Evolutionary conservation across 2,888 invertebrate species (phyloP), one percentile per base, ranked within the genome.

Genomic region (Caenorhabditis japonica): DNA sequence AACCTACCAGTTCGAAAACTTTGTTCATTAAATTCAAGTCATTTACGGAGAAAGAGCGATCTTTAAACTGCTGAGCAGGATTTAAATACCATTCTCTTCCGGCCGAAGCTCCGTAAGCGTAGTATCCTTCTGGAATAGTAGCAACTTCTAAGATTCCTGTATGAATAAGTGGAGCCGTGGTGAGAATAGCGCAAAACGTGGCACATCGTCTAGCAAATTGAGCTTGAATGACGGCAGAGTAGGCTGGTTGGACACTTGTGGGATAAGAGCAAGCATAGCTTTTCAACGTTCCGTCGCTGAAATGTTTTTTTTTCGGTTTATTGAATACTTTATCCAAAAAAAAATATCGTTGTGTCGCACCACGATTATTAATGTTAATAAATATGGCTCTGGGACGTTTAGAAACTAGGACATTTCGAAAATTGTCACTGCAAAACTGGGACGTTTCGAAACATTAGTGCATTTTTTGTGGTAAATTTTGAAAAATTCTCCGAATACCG

Each of bases 31-130:
- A 46, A 12, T 59, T 59, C 47, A 82, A 49, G 33, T 82, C 83
- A 4, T 51, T 44, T 0, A 71, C 81, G 15, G 76, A 76, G 13
- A 83, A 70, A 2, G 76, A 75, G 38, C 76, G 69, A 58, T 84
- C 84, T 36, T 84, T 83, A 70, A 82, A 84, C 53, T 84, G 84
- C 44, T 76, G 64, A 0, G 80, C 79, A 4, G 84, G 83, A 33
- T 82, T 79, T 36, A 84, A 52, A 36, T 82, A 84, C 84, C 84
- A 85, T 47, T 85, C 84, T 46, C 84, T 77, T 23, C 84, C 84
- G 43, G 82, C 82, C 8, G 84, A 84, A 7, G 84, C 83, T n/a
- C 84, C 84, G 44, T 81, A 84, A 0, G 81, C 80, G 44, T 80
- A 83, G 46, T 80, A 82, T 13, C 84, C 82, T 61, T 85, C 85